These are phyloP conservation scores for Baryphthengus martii DNA, from an alignment of 2,113 vertebrate genomes.

Conservation along the genomic window DNA sequence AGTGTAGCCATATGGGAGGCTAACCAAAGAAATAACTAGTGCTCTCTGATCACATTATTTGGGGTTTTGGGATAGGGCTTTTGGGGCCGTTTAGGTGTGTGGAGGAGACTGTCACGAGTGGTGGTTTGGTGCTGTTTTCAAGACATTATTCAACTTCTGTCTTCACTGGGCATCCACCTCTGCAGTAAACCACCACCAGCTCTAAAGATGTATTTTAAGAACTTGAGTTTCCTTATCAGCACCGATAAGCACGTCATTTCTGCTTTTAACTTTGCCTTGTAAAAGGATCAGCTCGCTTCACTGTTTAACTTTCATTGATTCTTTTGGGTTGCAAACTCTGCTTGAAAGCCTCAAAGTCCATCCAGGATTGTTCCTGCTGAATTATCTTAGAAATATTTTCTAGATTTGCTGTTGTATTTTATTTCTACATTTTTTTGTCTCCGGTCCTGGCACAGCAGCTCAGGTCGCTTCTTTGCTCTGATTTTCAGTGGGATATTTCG, in stretches of 20 bases:
- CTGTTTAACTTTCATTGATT: not conserved
- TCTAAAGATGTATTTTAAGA: not conserved
- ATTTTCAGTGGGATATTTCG: constrained; percentile 43
- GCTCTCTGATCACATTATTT: not conserved
- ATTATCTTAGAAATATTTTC: not conserved
- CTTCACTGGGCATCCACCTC: not conserved
- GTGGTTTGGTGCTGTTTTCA: not conserved
- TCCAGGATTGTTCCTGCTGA: not conserved
- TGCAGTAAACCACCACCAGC: not conserved
- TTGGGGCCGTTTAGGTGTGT: not conserved
- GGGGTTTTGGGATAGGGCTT: not conserved
- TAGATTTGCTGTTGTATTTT: not conserved
- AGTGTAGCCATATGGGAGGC: not conserved
- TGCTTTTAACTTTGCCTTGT: not conserved
- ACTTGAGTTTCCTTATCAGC: not conserved
- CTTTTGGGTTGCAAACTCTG: not conserved
- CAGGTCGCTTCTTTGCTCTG: constrained; percentile 32
- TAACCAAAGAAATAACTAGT: not conserved
- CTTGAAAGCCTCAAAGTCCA: not conserved
- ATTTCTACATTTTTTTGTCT: not conserved
- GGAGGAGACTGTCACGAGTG: not conserved
- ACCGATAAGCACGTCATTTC: not conserved
- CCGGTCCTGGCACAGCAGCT: not conserved
- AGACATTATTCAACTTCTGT: not conserved
- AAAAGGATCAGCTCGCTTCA: not conserved